Evolutionary conservation across 2,888 invertebrate genomes (phyloP), one percentile per base, ranked within the genome.

Genomic region (Crossocerus cetratus): DNA sequence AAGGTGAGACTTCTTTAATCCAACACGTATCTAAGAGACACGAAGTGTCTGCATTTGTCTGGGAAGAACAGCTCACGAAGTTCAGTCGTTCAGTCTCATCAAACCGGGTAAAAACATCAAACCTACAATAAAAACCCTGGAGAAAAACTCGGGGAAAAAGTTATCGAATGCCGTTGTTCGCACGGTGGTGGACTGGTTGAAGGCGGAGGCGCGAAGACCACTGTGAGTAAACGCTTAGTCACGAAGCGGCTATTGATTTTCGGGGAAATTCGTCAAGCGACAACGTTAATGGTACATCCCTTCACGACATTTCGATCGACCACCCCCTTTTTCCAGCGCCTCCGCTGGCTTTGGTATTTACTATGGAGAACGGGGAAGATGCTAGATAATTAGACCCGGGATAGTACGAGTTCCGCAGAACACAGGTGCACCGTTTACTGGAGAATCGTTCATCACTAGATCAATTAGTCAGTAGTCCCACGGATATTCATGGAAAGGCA

Each of bases 211-310:
- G 5, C 32, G 57, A 5, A 59, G 53, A 22, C 63, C 18, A 57
- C 43, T 42, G 43, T 44, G 43, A 18, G 5, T 14, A 54, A 13
- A 11, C 57, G 61, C 49, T 67, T 14, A 58, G 66, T 66, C 66
- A 44, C 32, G 61, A 62, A 59, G 49, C 18, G 2, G 16, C 32
- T 66, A 66, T 62, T 67, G 70, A 67, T 66, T 71, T 67, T 67
- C 21, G n/a, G 14, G 18, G 57, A 54, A 58, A 62, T 71, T 67
- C 57, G 58, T 54, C 61, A 44, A 54, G 45, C 21, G n/a, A 3
- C 21, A 43, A 21, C 14, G 1, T 49, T 61, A 54, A 44, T 58
- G 57, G 43, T 8, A 32, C 54, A 59, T 18, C 54, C n/a, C 14
- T 21, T 18, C 32, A 4, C 22, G 20, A 44, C 55, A 53, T 61